Percentiles rank a stretch among this genome's conserved stretches.
phyloP scores from a whole-genome alignment of 1,140 invertebrate genomes.

The Drosophila sulfurigaster region DNA sequence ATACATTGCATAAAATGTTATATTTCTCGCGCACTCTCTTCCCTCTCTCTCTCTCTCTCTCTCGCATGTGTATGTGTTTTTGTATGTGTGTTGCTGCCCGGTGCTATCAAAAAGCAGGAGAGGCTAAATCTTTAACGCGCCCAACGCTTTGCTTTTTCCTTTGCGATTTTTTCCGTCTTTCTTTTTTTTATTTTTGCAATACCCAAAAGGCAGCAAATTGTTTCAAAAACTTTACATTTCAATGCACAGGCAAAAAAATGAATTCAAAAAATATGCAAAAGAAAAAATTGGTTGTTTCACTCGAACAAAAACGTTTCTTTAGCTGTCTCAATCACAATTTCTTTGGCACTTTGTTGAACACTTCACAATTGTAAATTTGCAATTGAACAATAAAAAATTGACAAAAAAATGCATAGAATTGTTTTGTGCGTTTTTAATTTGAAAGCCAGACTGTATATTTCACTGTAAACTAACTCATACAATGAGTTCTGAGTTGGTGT shows the following conservation, averaged over 20 bases:
- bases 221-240: constrained; percentile 21
- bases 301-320: too few species aligned
- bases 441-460: too few species aligned
- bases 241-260: constrained; percentile 2
- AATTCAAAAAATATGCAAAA: neutral
- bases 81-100: constrained; percentile 44
- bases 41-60: constrained; percentile 18
- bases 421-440: too few species aligned
- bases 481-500: too few species aligned
- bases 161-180: neutral
- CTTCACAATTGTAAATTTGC: too few species aligned
- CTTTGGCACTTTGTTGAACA: too few species aligned
- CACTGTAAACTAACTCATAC: too few species aligned
- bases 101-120: constrained; percentile 48
- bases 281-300: neutral
- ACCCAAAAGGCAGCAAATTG: constrained; percentile 39
- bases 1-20: constrained; percentile 21
- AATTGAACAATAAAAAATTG: too few species aligned
- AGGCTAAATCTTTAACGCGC: constrained; percentile 43
- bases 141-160: constrained; percentile 21
- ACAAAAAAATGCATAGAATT: too few species aligned
- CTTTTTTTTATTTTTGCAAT: constrained; percentile 19
- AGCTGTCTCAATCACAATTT: too few species aligned
- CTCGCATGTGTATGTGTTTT: constrained; percentile 23
- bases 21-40: constrained; percentile 23